Evolutionary conservation across 2,113 vertebrate species (phyloP).

Genomic region (Cynocephalus volans): DNA sequence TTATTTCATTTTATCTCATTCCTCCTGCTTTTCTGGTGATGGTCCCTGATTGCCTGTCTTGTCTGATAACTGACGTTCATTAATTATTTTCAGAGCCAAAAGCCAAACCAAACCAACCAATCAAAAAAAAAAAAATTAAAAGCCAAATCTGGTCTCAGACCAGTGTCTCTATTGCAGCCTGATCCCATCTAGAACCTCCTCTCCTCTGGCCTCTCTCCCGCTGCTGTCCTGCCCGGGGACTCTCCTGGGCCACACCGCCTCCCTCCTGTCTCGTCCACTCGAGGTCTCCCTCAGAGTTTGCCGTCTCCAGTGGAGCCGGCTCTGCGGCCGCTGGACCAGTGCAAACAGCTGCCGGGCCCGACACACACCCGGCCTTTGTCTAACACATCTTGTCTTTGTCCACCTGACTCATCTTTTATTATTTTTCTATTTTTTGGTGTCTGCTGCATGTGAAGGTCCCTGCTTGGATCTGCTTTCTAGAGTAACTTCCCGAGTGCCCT

Average conservation of each 20-base stretch:
- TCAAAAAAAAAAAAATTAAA: conserved; percentile 58
- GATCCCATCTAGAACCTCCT: conserved; percentile 94
- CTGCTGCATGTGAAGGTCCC: conserved; percentile 89
- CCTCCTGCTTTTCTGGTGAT: conserved; percentile 96
- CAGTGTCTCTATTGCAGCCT: conserved; percentile 99
- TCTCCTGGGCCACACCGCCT: conserved; percentile 43
- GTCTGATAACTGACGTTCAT: conserved; percentile 94
- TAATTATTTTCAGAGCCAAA: conserved; percentile 89
- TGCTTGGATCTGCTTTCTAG: conserved; percentile 78
- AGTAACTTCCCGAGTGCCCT: conserved; percentile 20
- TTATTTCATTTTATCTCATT: conserved; percentile 87
- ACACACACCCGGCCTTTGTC: conserved; percentile 86
- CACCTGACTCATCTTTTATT: conserved; percentile 78
- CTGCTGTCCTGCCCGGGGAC: conserved; percentile 81
- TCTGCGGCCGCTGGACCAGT: conserved; percentile 83
- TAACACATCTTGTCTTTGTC: conserved; percentile 88
- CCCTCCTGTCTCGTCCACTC: conserved; percentile 85
- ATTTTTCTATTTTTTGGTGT: conserved; percentile 74
- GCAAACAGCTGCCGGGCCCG: conserved; percentile 85
- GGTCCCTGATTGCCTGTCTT: conserved; percentile 99
- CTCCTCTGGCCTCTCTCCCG: conserved; percentile 84
- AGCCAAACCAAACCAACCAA: conserved; percentile 77
- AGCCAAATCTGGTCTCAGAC: conserved; percentile 87
- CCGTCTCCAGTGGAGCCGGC: conserved; percentile 85
- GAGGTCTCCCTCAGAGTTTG: conserved; percentile 75